phyloP scores from a whole-genome alignment of 2,888 invertebrate species.

The Cotesia congregata region DNA sequence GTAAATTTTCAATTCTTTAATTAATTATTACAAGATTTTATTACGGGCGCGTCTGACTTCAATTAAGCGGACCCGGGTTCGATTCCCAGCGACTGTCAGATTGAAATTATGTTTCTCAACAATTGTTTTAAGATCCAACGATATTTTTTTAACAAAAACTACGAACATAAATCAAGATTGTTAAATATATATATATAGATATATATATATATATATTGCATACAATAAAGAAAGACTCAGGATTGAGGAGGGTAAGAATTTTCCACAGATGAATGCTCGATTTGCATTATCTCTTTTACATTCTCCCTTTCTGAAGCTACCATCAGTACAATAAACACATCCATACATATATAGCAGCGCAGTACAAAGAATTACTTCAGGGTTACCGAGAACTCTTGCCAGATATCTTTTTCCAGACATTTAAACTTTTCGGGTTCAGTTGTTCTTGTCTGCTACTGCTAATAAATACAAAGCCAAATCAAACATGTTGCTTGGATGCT shows the following conservation, averaged over 20 bases:
- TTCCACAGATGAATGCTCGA: conserved; percentile 10
- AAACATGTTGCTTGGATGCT: too few species aligned
- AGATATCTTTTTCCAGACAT: conserved; percentile 21
- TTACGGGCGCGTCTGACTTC: too few species aligned
- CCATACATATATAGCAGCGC: conserved; percentile 14
- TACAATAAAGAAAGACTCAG: background rate
- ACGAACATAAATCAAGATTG: too few species aligned
- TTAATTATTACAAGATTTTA: background rate
- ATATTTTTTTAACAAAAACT: too few species aligned
- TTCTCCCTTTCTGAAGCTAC: conserved; percentile 27
- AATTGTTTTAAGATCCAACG: too few species aligned
- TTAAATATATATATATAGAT: too few species aligned
- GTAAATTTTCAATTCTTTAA: conserved; percentile 11
- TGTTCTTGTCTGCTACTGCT: background rate
- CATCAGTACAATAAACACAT: conserved; percentile 10
- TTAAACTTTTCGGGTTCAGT: conserved; percentile 28
- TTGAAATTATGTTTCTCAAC: too few species aligned
- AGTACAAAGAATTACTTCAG: conserved; percentile 60
- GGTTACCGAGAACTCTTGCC: conserved; percentile 47
- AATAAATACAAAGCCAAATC: background rate
- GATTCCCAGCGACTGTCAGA: too few species aligned
- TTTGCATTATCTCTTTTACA: conserved; percentile 29
- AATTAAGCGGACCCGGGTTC: too few species aligned
- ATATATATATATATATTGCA: background rate
- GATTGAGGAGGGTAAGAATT: background rate